Base-by-base conservation (phyloP, 2,888 invertebrate genomes). In the Gerris lacustris region DNA sequence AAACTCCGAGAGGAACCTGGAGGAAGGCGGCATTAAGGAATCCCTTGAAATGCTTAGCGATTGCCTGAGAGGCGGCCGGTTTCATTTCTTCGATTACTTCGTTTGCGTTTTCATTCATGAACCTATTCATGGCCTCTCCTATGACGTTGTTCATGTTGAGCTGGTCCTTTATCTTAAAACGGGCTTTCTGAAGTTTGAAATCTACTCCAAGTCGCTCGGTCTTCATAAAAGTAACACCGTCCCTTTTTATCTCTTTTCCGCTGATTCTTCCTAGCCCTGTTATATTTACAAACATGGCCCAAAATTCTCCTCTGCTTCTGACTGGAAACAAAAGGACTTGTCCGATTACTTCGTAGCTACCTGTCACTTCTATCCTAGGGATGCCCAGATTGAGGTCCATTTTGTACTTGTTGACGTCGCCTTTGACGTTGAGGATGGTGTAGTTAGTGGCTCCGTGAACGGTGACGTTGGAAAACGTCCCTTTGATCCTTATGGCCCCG, bases 41-140 rank as follows among this genome's bases (percentile, higher is more conserved):
- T 1, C 84, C 82, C 78, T 88, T 86, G 82, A 91, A 90, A 77
- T 90, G 87, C 76, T 87, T 87, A 2, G 87, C 86, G 76, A 91
- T 88, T 74, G 89, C 86, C 7, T 83, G 80, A 4, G 87, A 84
- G 0, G 91, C 90, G 0, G 90, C 89, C 4, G 91, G 90, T 77
- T 88, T 84, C 89, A 92, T 90, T 82, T 92, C 92, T 71, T 87
- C 87, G 74, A 92, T 89, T 76, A 92, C 89, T 79, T 91, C 91
- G 67, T 88, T 86, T 0, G 89, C 86, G 77, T 92, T 91, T 79
- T 88, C 88, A 81, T 91, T 91, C 73, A 92, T 81, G 80, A 91
- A 91, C 79, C 90, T 90, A 80, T 91, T 91, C 86, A 92, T 90
- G 0, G 91, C 91, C 79, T 90, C 87, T 63, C 89, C 89, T 76